Base-by-base conservation (phyloP, 2,888 invertebrate species). In the Polietes domitor region DNA sequence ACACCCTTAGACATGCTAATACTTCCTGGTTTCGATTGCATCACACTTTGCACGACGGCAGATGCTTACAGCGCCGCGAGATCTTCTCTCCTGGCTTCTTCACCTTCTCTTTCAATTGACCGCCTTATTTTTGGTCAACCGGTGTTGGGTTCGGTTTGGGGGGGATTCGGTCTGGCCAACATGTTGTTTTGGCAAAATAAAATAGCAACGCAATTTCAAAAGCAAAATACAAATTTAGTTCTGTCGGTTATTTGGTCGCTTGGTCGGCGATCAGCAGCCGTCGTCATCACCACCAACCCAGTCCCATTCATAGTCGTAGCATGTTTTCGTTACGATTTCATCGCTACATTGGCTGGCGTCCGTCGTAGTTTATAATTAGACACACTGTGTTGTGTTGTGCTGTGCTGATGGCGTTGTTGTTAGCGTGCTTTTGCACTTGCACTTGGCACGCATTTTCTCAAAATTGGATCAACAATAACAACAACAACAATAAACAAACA, bases 1-100 rank as follows among this genome's bases (percentile, higher is more conserved):
- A 26, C 58, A 58, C 58, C 26, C 58, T 58, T 26, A 58, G 58
- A 24, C 43, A 37, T 50, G 37, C 21, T 53, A 37, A 55, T 68
- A 74, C 63, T 84, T 84, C 84, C 84, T 84, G 76, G 84, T 84
- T 78, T 75, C 73, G 75, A 76, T 84, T 84, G 81, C 84, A 81
- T 81, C 78, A 81, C 71, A 50, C 75, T 47, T 53, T 71, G 7
- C 4, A 61, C 15, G 21, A 1, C 28, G 28, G 61, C 61, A 61
- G 61, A 61, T 61, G 61, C 28, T 58, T 61, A 19, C 61, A 58
- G 24, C 58, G 58, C 24, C 61, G 15, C 41, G 37, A 65, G 7
- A 65, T 12, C 53, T 7, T 21, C 24, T 21, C 53, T 21, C 21
- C 21, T 9, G 47, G 47, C 47, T 47, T 12, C 9, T 9, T 6